phyloP scores from a whole-genome alignment of 2,113 vertebrate genomes.

The Cricetomys ansorgei region DNA sequence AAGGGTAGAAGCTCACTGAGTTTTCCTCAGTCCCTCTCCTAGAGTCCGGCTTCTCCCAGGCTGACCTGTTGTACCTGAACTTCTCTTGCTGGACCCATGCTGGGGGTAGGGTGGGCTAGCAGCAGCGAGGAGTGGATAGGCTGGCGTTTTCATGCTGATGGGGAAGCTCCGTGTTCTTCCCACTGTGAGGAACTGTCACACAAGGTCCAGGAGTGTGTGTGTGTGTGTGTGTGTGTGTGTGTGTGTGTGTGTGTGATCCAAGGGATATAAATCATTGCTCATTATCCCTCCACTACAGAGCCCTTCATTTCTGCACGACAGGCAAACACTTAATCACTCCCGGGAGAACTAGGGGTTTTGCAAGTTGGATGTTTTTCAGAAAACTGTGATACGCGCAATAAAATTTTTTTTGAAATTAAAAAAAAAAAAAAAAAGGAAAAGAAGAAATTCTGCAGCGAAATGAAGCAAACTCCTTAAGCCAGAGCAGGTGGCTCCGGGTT shows the following conservation, averaged over 20 bases:
- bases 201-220: slow-evolving; percentile 61
- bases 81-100: background rate
- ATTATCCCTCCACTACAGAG: slow-evolving; percentile 85
- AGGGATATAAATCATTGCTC: slow-evolving; percentile 88
- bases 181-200: slow-evolving; percentile 77
- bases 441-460: slow-evolving; percentile 80
- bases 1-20: background rate
- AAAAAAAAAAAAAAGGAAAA: slow-evolving; percentile 64
- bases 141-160: slow-evolving; percentile 73
- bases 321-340: slow-evolving; percentile 83
- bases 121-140: background rate
- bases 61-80: background rate
- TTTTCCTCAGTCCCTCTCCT: background rate
- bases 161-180: slow-evolving; percentile 53
- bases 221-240: slow-evolving; percentile 45
- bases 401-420: background rate
- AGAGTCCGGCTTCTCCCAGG: background rate
- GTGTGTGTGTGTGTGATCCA: slow-evolving; percentile 70
- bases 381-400: slow-evolving; percentile 73
- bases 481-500: background rate
- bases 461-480: slow-evolving; percentile 32
- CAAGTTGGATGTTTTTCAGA: slow-evolving; percentile 83
- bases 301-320: slow-evolving; percentile 83
- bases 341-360: slow-evolving; percentile 80
- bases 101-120: background rate